These are phyloP conservation scores for Itoplectis maculator DNA, from an alignment of 2,888 invertebrate species.

Conservation along the genomic window DNA sequence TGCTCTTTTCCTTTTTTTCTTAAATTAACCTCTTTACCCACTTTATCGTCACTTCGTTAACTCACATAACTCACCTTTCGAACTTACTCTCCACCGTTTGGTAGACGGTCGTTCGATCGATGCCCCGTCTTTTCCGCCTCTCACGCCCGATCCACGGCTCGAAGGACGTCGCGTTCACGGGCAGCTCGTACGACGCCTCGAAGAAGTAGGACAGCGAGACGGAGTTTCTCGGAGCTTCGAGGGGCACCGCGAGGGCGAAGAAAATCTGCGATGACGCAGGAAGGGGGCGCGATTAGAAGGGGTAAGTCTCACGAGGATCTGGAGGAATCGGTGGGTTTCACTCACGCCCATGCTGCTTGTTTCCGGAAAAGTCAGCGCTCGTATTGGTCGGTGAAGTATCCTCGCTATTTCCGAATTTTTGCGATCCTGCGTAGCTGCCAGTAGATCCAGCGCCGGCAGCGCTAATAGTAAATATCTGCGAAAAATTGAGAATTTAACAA, in stretches of 20 bases:
- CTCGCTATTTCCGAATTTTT: constrained; percentile 79
- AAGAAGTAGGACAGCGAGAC: constrained; percentile 91
- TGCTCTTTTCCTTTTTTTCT: background rate
- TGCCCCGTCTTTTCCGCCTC: constrained; percentile 85
- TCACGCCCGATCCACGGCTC: constrained; percentile 67
- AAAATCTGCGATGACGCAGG: constrained; percentile 86
- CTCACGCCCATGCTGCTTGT: constrained; percentile 82
- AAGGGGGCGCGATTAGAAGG: too few species aligned
- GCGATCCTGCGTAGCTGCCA: constrained; percentile 52
- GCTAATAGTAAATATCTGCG: constrained; percentile 62
- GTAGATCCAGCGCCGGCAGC: constrained; percentile 61
- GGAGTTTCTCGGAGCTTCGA: constrained; percentile 89
- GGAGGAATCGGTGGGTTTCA: constrained; percentile 38
- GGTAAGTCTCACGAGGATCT: too few species aligned
- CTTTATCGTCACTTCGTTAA: background rate
- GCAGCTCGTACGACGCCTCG: constrained; percentile 88
- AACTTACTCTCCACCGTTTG: constrained; percentile 86
- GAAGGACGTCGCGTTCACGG: constrained; percentile 85
- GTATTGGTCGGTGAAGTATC: constrained; percentile 81
- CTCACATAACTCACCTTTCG: constrained; percentile 85
- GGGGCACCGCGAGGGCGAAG: constrained; percentile 89
- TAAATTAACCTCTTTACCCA: too few species aligned
- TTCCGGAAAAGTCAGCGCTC: constrained; percentile 81
- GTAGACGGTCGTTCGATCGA: constrained; percentile 86
- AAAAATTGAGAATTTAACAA: background rate